Conservation (phyloP, 2,888 invertebrate species). For the Idaea dimidiata region DNA sequence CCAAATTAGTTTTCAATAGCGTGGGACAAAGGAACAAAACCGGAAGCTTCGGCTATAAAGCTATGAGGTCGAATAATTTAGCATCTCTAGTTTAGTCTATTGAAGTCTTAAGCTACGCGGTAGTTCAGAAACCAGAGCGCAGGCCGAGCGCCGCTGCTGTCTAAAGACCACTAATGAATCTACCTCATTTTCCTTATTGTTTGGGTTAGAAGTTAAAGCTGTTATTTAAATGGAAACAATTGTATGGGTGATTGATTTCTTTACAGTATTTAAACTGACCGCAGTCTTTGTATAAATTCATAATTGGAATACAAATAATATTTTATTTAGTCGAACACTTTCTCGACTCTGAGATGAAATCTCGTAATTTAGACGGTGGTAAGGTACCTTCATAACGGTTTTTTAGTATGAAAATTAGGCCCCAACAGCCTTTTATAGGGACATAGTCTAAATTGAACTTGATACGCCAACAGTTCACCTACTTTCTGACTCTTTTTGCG, state of each 20-base stretch:
- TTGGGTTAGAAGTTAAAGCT: not conserved
- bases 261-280: not conserved
- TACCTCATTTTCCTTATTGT: not conserved
- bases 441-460: no score
- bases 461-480: not conserved
- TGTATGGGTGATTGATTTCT: not conserved
- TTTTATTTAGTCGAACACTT: no score
- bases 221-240: not conserved
- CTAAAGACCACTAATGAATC: slow-evolving; percentile 1
- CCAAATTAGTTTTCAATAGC: no score
- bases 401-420: no score
- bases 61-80: not conserved
- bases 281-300: no score
- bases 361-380: no score
- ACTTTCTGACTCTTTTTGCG: not conserved
- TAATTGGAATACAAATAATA: no score
- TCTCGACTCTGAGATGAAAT: no score
- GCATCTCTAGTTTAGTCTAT: not conserved
- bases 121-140: not conserved
- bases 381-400: no score
- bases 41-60: no score
- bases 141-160: not conserved
- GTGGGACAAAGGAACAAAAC: no score
- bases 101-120: not conserved
- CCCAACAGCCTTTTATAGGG: no score